Conservation (phyloP, 2,797 vertebrate genomes). For the Sebastes oblongus region DNA sequence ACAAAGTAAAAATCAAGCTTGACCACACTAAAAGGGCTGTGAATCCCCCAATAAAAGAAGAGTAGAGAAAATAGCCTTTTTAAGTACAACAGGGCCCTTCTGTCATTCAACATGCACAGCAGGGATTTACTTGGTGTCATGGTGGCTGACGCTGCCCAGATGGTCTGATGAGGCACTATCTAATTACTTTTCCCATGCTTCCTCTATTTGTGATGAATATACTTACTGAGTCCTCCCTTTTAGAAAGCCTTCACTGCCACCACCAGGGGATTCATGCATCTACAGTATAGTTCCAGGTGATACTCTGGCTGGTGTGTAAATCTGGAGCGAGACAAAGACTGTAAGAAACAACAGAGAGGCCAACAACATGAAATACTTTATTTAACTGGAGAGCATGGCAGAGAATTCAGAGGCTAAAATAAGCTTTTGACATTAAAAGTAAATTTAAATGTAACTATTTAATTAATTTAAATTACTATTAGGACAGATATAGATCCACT, state of each 20-base stretch:
- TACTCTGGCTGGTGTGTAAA: background rate
- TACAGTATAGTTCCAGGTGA: background rate
- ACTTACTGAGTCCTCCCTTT: background rate
- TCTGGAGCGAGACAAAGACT: background rate
- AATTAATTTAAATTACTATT: background rate
- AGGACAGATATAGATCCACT: background rate
- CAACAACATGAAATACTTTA: background rate
- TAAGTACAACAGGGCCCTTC: constrained; percentile 1
- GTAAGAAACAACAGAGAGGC: background rate
- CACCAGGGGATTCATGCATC: constrained; percentile 25
- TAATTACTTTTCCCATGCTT: constrained; percentile 62
- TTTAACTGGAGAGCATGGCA: background rate
- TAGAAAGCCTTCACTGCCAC: constrained; percentile 51
- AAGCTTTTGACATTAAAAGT: background rate
- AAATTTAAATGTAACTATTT: too few species aligned
- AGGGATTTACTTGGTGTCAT: constrained; percentile 61
- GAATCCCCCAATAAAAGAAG: background rate
- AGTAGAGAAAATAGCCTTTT: constrained; percentile 44
- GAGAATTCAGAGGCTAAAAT: background rate
- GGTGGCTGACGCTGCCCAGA: constrained; percentile 57
- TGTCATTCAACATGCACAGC: constrained; percentile 24
- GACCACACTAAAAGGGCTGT: background rate
- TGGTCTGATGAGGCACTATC: constrained; percentile 61
- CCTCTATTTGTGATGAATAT: constrained; percentile 28
- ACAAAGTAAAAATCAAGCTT: background rate